Percentiles rank a stretch among this genome's conserved stretches.
phyloP scores from a whole-genome alignment of 2,888 invertebrate species.

The Stictocephala bisonia region DNA sequence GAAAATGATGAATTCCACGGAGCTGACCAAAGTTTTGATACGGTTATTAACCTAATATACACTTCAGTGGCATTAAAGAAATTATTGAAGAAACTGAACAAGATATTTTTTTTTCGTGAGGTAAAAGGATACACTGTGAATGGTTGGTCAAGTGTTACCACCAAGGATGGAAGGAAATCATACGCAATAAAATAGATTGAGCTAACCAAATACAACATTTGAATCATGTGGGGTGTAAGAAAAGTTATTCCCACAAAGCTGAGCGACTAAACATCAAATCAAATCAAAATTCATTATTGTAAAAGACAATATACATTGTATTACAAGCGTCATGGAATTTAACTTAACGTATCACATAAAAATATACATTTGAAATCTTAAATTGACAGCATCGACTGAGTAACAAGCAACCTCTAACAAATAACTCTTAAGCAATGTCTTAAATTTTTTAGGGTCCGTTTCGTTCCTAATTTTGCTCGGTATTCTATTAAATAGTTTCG shows the following conservation, averaged over 20 bases:
- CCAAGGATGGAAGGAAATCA: background rate
- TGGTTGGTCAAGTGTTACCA: background rate
- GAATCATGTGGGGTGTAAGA: constrained; percentile 29
- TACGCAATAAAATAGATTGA: background rate
- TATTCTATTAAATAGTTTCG: too few species aligned
- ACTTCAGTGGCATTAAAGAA: constrained; percentile 1
- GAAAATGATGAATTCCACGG: background rate
- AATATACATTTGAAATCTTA: too few species aligned
- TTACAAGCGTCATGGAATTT: too few species aligned
- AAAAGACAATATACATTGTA: too few species aligned
- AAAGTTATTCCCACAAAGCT: constrained; percentile 3
- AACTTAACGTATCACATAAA: too few species aligned
- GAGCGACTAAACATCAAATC: background rate
- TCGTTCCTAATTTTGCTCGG: too few species aligned
- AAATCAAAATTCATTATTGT: too few species aligned
- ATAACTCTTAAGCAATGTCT: too few species aligned
- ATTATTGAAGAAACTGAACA: constrained; percentile 2
- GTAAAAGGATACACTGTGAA: background rate
- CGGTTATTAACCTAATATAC: background rate
- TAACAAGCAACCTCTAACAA: too few species aligned
- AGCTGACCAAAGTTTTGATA: background rate
- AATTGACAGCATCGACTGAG: too few species aligned
- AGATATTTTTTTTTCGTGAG: background rate
- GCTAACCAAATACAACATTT: background rate
- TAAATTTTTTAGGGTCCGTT: too few species aligned